Evolutionary conservation across 2,888 invertebrate genomes (phyloP).

Genomic region (Gisinianus flammeolus): DNA sequence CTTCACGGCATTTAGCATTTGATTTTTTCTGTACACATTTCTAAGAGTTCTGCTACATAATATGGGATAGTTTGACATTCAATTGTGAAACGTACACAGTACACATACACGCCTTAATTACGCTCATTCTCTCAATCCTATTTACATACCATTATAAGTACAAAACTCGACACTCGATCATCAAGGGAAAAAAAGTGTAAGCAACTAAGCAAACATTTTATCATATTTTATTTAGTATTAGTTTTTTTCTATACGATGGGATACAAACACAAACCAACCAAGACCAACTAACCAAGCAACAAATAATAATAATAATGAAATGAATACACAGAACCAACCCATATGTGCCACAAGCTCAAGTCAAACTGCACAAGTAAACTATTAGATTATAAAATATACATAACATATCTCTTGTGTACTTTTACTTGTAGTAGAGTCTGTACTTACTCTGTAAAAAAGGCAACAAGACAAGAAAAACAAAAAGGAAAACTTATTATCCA

Average conservation of each 20-base stretch:
- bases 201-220: constrained; percentile 9
- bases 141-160: constrained; percentile 16
- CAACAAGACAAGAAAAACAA: not conserved
- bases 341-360: not conserved
- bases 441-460: not conserved
- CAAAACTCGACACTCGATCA: not conserved
- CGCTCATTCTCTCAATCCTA: constrained; percentile 12
- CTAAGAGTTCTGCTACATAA: too few species aligned
- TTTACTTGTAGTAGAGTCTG: too few species aligned
- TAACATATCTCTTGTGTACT: not conserved
- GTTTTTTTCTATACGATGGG: not conserved
- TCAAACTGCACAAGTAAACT: not conserved
- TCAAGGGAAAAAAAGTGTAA: not conserved
- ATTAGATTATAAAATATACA: not conserved
- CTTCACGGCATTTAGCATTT: not conserved
- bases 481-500: not conserved
- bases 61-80: constrained; percentile 23
- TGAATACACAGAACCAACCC: constrained; percentile 18
- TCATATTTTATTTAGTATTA: not conserved
- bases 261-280: not conserved
- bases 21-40: too few species aligned
- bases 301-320: constrained; percentile 17
- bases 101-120: constrained; percentile 30
- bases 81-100: constrained; percentile 5
- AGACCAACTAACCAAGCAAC: not conserved